Percentiles rank a stretch among this genome's conserved stretches.
These are phyloP conservation scores for Brachymystax lenok DNA, from an alignment of 2,797 vertebrate species.

Conservation along the genomic window DNA sequence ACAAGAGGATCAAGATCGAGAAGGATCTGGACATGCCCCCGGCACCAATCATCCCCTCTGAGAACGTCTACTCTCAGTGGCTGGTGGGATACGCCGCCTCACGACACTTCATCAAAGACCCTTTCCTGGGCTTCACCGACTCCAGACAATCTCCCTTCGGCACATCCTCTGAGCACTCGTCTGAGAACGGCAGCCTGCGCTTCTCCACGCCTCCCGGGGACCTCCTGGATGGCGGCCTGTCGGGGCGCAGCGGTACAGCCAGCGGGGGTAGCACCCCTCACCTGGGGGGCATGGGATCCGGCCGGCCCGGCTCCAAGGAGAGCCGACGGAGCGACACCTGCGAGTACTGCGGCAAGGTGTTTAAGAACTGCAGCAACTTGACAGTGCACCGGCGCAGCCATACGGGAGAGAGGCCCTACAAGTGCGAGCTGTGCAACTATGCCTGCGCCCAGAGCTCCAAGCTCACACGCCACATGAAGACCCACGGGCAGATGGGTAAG, in stretches of 20 bases:
- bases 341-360: conserved; percentile 98
- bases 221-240: conserved; percentile 93
- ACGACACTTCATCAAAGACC: conserved; percentile 99
- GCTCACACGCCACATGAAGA: conserved; percentile 99
- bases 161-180: conserved; percentile 96
- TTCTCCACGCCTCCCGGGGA: conserved; percentile 97
- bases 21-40: conserved; percentile 96
- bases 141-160: conserved; percentile 98
- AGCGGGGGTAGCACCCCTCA: conserved; percentile 97
- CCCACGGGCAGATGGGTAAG: conserved; percentile 97
- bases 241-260: conserved; percentile 92
- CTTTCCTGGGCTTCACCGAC: conserved; percentile 97
- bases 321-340: conserved; percentile 94
- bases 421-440: conserved; percentile 99
- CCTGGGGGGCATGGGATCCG: conserved; percentile 84
- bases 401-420: conserved; percentile 98
- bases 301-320: conserved; percentile 96
- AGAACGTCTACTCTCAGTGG: conserved; percentile 99
- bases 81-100: conserved; percentile 96
- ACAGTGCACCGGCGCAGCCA: conserved; percentile 98
- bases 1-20: conserved; percentile 97
- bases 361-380: conserved; percentile 99
- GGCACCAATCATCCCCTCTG: conserved; percentile 92
- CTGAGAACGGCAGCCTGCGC: conserved; percentile 96
- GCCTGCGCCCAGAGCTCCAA: conserved; percentile 99